A percentile compares a stretch with the other conserved stretches of the same genome.
Conservation (phyloP, 2,888 invertebrate species). For the Orchesella flavescens region DNA sequence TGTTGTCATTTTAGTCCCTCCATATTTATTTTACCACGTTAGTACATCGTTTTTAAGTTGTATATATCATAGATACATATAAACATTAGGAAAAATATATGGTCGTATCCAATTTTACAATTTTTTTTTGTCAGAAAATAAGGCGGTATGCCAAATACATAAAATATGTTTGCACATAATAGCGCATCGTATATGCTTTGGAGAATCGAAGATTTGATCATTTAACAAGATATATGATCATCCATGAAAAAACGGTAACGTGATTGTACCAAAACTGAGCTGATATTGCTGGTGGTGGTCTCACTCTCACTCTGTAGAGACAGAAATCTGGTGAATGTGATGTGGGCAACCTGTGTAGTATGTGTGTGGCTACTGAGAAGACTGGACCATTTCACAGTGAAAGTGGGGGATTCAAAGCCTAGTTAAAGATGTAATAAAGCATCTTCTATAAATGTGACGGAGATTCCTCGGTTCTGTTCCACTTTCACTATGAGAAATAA, state of each 20-base stretch:
- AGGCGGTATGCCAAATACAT: neutral
- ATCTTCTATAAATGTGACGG: neutral
- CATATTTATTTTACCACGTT: neutral
- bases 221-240: constrained; percentile 7
- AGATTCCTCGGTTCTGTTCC: neutral
- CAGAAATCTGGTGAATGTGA: neutral
- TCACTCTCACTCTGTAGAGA: neutral
- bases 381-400: neutral
- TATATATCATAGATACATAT: neutral
- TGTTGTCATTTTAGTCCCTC: too few relatives aligned
- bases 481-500: neutral
- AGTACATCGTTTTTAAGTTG: neutral
- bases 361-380: too few relatives aligned
- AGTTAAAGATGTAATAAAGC: constrained; percentile 5
- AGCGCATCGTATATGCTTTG: too few relatives aligned
- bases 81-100: too few relatives aligned
- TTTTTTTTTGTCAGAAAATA: neutral
- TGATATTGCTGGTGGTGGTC: too few relatives aligned
- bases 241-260: neutral
- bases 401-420: neutral
- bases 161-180: too few relatives aligned
- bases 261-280: neutral
- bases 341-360: neutral
- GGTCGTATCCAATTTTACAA: too few relatives aligned
- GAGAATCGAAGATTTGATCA: neutral